Evolutionary conservation across 2,888 invertebrate species (phyloP), one percentile per base, ranked within the genome.

Genomic region (Ophonus ardosiacus): DNA sequence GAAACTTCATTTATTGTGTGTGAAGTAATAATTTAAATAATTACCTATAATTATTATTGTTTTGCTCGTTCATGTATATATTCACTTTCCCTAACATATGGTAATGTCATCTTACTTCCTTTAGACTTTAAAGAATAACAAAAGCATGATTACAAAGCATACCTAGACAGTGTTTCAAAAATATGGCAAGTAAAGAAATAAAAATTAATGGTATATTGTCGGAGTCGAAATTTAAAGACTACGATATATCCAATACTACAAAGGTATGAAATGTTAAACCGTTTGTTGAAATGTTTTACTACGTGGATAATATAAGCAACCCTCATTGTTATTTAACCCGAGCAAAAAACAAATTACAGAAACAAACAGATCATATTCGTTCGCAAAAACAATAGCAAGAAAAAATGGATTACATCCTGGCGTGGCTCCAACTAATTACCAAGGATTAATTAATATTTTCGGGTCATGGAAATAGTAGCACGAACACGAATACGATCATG

Each of bases 381-480:
- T 43, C 7, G 15, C 71, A 74, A 74, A 74, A 74, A 74, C 68
- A 31, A 17, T 7, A 38, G 1, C 10, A 43, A 68, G 15, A 68
- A 68, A 71, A 40, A 68, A 68, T 15, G 43, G 21, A 74, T 43
- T 74, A 68, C 31, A 24, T 38, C 38, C 5, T 74, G 71, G 71
- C 71, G 15, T 40, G 40, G 17, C 43, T 61, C 61, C 80, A 21
- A 63, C 43, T 81, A 81, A 68, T 81, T 68, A 81, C 81, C 15
- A 7, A 38, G 38, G 51, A 81, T 81, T 81, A 81, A 81, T 81
- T 81, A 68, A 81, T 68, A 81, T 68, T 68, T 78, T 78, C 57
- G 15, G 78, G 78, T 78, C 78, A 78, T n/a, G 78, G 78, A 56
- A 43, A 78, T 56, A 24, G 31, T 43, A 24, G 56, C 56, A 56